phyloP scores from a whole-genome alignment of 2,113 vertebrate species.

The Phylloscopus trochilus region DNA sequence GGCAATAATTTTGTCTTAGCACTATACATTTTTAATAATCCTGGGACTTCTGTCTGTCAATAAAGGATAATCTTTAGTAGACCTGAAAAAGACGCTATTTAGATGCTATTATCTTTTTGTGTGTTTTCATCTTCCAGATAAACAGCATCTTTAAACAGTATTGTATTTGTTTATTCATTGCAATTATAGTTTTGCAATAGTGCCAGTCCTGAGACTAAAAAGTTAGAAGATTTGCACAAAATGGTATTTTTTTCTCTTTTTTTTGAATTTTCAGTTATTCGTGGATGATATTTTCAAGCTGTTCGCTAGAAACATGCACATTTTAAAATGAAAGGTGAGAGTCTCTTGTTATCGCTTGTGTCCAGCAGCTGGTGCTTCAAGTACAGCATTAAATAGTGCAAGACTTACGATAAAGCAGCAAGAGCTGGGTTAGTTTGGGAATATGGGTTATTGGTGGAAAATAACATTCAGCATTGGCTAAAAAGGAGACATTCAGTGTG shows the following conservation, averaged over 20 bases:
- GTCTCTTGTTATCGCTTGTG: constrained; percentile 44
- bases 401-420: background rate
- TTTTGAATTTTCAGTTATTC: background rate
- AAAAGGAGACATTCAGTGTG: background rate
- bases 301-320: background rate
- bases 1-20: constrained; percentile 64
- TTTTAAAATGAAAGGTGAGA: constrained; percentile 55
- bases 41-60: constrained; percentile 51
- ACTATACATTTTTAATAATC: constrained; percentile 74
- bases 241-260: background rate
- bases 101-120: constrained; percentile 12
- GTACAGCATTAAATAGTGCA: constrained; percentile 31
- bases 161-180: constrained; percentile 50
- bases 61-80: constrained; percentile 57
- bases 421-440: constrained; percentile 24
- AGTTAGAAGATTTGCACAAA: background rate
- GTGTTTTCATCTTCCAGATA: constrained; percentile 30
- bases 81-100: constrained; percentile 51
- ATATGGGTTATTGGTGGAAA: constrained; percentile 14
- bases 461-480: background rate
- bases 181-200: background rate
- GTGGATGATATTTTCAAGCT: background rate
- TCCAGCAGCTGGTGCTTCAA: constrained; percentile 50
- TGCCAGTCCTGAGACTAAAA: background rate
- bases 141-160: background rate